Base-by-base conservation (phyloP, 2,113 vertebrate genomes). In the Girardinichthys multiradiatus region DNA sequence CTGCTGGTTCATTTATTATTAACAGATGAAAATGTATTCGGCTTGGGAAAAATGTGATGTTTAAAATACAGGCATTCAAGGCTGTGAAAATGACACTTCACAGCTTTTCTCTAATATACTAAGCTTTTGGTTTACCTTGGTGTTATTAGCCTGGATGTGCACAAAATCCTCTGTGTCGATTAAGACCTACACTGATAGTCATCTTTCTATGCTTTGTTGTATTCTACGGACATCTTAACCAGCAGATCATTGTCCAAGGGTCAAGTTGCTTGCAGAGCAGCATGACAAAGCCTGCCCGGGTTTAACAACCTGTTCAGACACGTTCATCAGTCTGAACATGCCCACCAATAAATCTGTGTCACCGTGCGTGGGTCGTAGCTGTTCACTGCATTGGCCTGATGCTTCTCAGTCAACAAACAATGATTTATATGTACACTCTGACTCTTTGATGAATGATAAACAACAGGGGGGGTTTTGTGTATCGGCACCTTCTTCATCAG, bases 401-500 rank as follows among this genome's bases (percentile, higher is more conserved):
- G 69, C 28, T 48, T 66, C 39, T 27, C 64, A 64, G 73, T 31
- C 11, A 42, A 28, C 26, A 68, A 66, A 24, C 31, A 64, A 21
- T 62, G 67, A 61, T 72, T 70, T 70, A 35, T 45, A 57, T 29
- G 12, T 4, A 26, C 29, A n/a, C 61, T 61, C 64, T 66, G 76
- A 82, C 42, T 45, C 42, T 45, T 58, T 87, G 62, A 5, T 63
- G 59, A 57, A 39, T n/a, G 57, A 57, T 31, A 28, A 74, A 60
- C 79, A 83, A 72, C 68, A n/a, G 1, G 39, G 64, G 42, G 42
- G 10, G 3, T 79, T 62, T 31, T 70, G 72, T 39, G 7, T 65
- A 72, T 83, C 74, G 81, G 86, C 45, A 31, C 48, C 31, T 62
- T 68, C 75, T 66, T 79, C 45, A 66, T 68, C 61, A 0, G 72